Evolutionary conservation across 2,797 vertebrate species (phyloP).

Genomic region (Champsocephalus esox): DNA sequence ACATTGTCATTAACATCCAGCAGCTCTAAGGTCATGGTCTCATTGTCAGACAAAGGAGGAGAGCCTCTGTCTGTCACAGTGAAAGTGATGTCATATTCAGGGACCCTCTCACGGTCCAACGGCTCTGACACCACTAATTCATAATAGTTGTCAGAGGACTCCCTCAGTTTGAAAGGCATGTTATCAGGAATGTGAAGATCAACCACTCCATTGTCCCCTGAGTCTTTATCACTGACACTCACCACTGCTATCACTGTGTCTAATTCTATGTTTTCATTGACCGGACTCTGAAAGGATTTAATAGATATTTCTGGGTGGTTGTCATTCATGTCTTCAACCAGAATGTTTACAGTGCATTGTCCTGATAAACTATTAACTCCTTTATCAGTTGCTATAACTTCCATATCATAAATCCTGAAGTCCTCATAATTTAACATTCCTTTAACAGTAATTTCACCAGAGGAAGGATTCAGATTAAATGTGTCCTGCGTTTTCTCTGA

Average conservation of each 20-base stretch:
- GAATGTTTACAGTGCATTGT: constrained; percentile 76
- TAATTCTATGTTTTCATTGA: constrained; percentile 27
- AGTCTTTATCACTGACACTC: constrained; percentile 77
- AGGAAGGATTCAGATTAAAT: constrained; percentile 67
- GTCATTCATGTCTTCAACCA: constrained; percentile 80
- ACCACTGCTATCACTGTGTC: constrained; percentile 80
- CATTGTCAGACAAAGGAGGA: constrained; percentile 69
- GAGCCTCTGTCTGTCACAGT: constrained; percentile 77
- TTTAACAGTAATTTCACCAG: constrained; percentile 82
- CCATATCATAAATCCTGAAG: constrained; percentile 83
- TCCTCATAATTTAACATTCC: constrained; percentile 86
- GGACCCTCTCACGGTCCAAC: constrained; percentile 75
- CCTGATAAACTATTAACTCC: constrained; percentile 72
- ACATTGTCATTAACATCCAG: constrained; percentile 84
- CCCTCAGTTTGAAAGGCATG: constrained; percentile 76
- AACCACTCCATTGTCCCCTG: constrained; percentile 75
- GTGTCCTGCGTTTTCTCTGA: constrained; percentile 75
- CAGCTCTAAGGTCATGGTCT: constrained; percentile 71
- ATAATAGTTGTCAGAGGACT: constrained; percentile 77
- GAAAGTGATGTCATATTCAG: constrained; percentile 78
- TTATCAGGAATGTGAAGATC: constrained; percentile 69
- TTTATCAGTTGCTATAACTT: constrained; percentile 82
- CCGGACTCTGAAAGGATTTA: constrained; percentile 44
- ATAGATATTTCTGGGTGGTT: constrained; percentile 75
- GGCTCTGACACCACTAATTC: constrained; percentile 71